Percentiles rank a stretch among this genome's conserved stretches.
Evolutionary conservation across 2,113 vertebrate species (phyloP).

Genomic region (Semnornis frantzii): DNA sequence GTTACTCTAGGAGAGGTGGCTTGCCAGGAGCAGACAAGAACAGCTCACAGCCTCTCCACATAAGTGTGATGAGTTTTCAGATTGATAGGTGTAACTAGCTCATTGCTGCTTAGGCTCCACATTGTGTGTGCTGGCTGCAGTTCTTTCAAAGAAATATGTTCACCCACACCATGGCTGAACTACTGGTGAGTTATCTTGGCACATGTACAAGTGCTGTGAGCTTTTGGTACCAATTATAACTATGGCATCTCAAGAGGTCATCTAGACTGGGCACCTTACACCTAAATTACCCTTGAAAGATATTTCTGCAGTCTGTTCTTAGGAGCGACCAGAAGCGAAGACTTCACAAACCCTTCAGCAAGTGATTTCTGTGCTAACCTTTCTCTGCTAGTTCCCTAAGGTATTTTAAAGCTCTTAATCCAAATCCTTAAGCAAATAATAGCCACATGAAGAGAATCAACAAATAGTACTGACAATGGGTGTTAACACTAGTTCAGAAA

Average conservation of each 20-base stretch:
- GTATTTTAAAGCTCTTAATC: conserved; percentile 34
- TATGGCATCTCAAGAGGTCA: background rate
- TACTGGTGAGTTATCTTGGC: background rate
- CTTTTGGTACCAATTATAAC: background rate
- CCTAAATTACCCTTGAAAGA: background rate
- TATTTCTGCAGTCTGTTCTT: background rate
- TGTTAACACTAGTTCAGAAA: background rate
- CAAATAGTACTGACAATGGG: background rate
- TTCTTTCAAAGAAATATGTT: background rate
- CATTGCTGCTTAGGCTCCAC: background rate
- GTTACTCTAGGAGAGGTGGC: background rate
- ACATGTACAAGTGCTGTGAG: background rate
- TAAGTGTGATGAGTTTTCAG: background rate
- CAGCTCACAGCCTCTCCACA: background rate
- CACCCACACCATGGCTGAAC: background rate
- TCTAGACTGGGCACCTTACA: background rate
- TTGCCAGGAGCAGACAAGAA: background rate
- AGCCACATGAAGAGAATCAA: conserved; percentile 4
- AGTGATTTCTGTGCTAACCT: conserved; percentile 11
- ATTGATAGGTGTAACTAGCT: background rate
- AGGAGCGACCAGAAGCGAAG: background rate
- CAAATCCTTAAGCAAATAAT: conserved; percentile 37
- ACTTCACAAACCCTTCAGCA: background rate
- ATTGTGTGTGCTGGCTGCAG: background rate
- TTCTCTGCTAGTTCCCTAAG: background rate